Conservation (phyloP, 1,140 invertebrate genomes). For the Coenobita brevimanus region DNA sequence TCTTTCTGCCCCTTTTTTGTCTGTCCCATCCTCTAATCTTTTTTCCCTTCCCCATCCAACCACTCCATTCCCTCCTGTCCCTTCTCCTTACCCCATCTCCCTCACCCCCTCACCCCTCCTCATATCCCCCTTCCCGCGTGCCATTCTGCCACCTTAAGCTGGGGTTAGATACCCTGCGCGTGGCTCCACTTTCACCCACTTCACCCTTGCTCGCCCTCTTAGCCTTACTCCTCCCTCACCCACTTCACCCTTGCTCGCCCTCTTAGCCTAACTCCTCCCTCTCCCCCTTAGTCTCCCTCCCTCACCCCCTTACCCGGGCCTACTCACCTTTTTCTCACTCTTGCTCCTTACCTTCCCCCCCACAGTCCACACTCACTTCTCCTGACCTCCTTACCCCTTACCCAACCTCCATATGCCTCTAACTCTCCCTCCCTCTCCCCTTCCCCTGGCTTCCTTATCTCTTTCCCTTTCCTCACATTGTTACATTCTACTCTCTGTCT, state of each 20-base stretch:
- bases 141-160: not conserved
- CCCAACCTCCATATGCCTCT: not conserved
- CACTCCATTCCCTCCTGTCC: not conserved
- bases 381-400: too few species aligned
- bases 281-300: too few species aligned
- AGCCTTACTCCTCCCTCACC: too few species aligned
- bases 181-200: not conserved
- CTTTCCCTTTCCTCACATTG: not conserved
- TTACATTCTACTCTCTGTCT: not conserved
- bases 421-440: slow-evolving; percentile 4
- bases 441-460: not conserved
- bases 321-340: not conserved
- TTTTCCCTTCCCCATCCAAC: not conserved
- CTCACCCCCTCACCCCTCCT: not conserved
- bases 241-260: too few species aligned
- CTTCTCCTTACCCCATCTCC: not conserved
- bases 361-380: too few species aligned
- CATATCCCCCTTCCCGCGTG: not conserved
- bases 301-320: too few species aligned
- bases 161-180: too few species aligned
- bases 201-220: not conserved
- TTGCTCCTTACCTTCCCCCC: not conserved
- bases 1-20: too few species aligned
- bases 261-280: too few species aligned
- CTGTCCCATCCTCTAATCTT: not conserved